A percentile compares a stretch with the other conserved stretches of the same genome.
Conservation (phyloP, 2,113 vertebrate genomes). For the Erpornis zantholeuca region DNA sequence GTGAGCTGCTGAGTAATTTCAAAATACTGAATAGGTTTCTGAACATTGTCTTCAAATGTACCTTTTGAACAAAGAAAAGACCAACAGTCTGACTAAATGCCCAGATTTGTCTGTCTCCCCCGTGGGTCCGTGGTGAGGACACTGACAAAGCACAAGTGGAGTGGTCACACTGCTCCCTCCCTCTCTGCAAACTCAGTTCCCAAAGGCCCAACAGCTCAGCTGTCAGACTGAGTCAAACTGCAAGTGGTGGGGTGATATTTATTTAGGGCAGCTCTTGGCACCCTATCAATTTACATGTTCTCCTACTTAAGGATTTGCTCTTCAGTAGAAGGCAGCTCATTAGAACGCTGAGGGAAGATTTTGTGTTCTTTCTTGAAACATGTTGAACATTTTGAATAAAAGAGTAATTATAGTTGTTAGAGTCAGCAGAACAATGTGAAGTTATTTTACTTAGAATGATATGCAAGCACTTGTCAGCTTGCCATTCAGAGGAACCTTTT, state of each 20-base stretch:
- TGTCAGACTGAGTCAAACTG: not conserved
- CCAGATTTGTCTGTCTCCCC: not conserved
- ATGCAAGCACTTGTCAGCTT: conserved; percentile 55
- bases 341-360: conserved; percentile 5
- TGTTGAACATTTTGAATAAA: conserved; percentile 47
- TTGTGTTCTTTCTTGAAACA: conserved; percentile 18
- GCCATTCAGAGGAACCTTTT: conserved; percentile 20
- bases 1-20: not conserved
- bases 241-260: not conserved
- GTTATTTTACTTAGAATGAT: conserved; percentile 31
- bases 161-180: not conserved
- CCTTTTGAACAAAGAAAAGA: not conserved
- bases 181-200: not conserved
- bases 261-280: not conserved
- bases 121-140: not conserved
- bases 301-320: not conserved
- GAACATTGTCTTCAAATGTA: not conserved
- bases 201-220: not conserved
- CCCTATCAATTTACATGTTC: not conserved
- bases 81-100: not conserved
- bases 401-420: conserved; percentile 59
- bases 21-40: not conserved
- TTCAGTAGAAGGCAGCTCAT: not conserved
- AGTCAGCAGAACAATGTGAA: conserved; percentile 43
- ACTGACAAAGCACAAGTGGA: not conserved